Conservation (phyloP, 2,888 invertebrate species). For the Diarsia dahlii region DNA sequence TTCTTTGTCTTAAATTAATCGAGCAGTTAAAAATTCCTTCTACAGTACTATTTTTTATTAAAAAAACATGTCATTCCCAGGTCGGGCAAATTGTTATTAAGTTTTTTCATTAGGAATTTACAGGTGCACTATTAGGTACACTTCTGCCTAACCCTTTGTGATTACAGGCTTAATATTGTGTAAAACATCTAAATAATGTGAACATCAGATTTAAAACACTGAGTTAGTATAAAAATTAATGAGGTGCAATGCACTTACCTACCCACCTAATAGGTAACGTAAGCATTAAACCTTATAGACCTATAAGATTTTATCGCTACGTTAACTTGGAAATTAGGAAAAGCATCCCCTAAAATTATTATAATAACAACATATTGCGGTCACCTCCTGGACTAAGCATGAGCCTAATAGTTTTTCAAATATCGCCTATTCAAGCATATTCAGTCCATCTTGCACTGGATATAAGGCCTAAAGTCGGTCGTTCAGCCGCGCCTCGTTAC, state of each 20-base stretch:
- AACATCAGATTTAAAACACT: neutral
- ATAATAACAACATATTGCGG: neutral
- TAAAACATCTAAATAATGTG: too few species aligned
- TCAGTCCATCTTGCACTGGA: conserved; percentile 4
- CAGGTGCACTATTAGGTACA: too few species aligned
- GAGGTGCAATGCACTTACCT: too few species aligned
- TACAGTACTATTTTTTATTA: too few species aligned
- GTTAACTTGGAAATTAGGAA: neutral
- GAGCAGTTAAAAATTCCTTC: too few species aligned
- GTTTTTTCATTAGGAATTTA: too few species aligned
- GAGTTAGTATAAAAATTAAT: neutral
- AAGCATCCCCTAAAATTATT: neutral
- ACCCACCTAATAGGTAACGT: neutral
- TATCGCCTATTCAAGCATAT: neutral
- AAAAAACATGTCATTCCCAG: too few species aligned
- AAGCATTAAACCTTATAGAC: neutral
- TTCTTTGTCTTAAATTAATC: too few species aligned
- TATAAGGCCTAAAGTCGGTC: conserved; percentile 24
- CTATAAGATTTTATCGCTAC: neutral
- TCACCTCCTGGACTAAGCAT: neutral
- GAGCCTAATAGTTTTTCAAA: neutral
- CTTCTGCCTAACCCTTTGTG: too few species aligned
- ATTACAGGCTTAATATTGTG: too few species aligned
- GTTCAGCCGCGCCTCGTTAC: conserved; percentile 40
- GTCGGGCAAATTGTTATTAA: too few species aligned